Percentiles rank a stretch among this genome's conserved stretches.
Conservation (phyloP, 2,797 vertebrate species). For the Thamnophis elegans region DNA sequence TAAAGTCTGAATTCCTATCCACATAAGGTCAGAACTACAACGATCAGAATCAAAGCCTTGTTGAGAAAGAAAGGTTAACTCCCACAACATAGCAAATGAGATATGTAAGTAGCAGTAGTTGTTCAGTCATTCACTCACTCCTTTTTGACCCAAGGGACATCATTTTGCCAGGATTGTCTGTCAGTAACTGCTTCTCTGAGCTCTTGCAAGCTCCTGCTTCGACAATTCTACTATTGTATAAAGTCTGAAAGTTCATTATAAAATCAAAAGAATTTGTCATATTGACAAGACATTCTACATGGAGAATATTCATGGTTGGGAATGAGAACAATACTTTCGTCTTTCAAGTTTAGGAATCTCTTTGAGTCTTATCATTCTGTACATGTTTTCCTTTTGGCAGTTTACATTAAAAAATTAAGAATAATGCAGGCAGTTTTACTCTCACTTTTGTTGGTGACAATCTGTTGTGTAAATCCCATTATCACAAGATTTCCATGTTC, state of each 20-base stretch:
- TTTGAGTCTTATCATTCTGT: not conserved
- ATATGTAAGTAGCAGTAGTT: not conserved
- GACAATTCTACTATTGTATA: not conserved
- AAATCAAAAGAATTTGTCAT: not conserved
- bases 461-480: not conserved
- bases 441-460: not conserved
- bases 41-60: not conserved
- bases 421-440: not conserved
- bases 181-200: not conserved
- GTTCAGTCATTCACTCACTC: not conserved
- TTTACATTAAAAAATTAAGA: not conserved
- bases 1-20: not conserved
- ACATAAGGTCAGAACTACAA: not conserved
- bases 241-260: not conserved
- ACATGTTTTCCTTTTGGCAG: not conserved
- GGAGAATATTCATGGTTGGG: not conserved
- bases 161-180: not conserved
- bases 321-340: not conserved
- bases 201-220: not conserved
- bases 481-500: not conserved
- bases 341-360: not conserved
- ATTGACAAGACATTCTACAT: not conserved
- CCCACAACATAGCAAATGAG: not conserved
- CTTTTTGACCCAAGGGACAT: not conserved
- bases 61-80: not conserved